Percentiles rank a stretch among this genome's conserved stretches.
Evolutionary conservation across 2,113 vertebrate species (phyloP).

Genomic region (Microtus ochrogaster): DNA sequence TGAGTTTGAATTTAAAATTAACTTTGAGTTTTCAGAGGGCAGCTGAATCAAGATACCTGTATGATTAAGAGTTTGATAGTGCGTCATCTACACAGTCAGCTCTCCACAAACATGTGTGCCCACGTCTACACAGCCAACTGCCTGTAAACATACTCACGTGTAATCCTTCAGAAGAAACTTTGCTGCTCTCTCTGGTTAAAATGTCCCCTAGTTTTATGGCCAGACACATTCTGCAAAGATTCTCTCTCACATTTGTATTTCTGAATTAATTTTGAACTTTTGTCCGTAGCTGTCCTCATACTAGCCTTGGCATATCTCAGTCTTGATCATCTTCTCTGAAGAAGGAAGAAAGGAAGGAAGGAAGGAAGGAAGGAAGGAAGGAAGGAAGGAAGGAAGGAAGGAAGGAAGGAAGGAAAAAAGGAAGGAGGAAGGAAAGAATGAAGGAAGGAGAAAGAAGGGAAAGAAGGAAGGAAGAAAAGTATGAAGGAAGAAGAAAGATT

Average conservation of each 20-base stretch:
- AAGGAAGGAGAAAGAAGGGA: neutral
- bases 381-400: neutral
- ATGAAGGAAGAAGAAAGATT: neutral
- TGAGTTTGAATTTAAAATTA: neutral
- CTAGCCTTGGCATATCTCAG: neutral
- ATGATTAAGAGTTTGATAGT: neutral
- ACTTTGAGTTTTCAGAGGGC: neutral
- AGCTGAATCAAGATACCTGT: neutral
- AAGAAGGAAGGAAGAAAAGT: too few relatives aligned
- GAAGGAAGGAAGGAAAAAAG: fast-evolving
- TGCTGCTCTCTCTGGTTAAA: neutral
- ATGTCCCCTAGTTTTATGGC: neutral
- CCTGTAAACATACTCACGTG: neutral
- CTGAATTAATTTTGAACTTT: neutral
- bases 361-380: neutral
- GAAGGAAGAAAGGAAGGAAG: neutral
- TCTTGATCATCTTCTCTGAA: neutral
- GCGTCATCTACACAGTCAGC: neutral
- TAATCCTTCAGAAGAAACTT: neutral
- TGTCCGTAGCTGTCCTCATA: neutral
- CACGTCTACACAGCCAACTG: neutral
- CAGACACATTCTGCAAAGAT: neutral
- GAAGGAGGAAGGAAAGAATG: neutral
- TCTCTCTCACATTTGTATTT: neutral
- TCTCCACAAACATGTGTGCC: neutral